phyloP scores from a whole-genome alignment of 2,113 vertebrate species.

The Amazona vittata region DNA sequence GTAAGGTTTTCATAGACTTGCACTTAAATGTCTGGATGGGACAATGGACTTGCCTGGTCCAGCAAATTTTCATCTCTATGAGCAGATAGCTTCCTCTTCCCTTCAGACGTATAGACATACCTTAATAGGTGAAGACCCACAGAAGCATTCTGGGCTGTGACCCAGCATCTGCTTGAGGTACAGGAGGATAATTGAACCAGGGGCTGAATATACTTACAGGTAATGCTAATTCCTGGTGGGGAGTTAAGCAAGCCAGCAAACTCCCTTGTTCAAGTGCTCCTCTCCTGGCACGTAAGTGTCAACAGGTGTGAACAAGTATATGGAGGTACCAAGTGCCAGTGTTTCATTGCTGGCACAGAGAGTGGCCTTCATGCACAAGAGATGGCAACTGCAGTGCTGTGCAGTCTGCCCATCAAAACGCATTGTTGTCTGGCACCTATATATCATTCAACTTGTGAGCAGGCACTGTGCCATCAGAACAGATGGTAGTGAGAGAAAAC shows the following conservation, averaged over 20 bases:
- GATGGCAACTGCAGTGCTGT: slow-evolving; percentile 73
- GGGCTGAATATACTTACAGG: not conserved
- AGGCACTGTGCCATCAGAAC: slow-evolving; percentile 73
- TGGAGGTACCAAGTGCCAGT: slow-evolving; percentile 58
- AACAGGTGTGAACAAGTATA: slow-evolving; percentile 79
- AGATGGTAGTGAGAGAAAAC: slow-evolving; percentile 76
- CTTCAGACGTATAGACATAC: not conserved
- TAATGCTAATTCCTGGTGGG: not conserved
- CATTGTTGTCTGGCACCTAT: slow-evolving; percentile 82
- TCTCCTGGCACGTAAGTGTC: slow-evolving; percentile 71
- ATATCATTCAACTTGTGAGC: slow-evolving; percentile 76
- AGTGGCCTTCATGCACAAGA: slow-evolving; percentile 71
- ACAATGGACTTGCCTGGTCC: not conserved
- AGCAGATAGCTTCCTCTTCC: not conserved
- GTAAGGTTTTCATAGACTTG: not conserved
- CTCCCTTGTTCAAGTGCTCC: slow-evolving; percentile 31
- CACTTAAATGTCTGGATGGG: not conserved
- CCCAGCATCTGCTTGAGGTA: not conserved
- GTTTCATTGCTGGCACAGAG: slow-evolving; percentile 60
- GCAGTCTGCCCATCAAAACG: slow-evolving; percentile 78
- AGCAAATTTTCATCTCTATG: not conserved
- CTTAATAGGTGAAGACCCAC: not conserved
- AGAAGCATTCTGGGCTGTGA: not conserved
- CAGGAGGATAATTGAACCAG: not conserved
- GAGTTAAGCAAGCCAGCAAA: not conserved